Evolutionary conservation across 2,797 vertebrate genomes (phyloP).

Genomic region (Sebastes miniatus): DNA sequence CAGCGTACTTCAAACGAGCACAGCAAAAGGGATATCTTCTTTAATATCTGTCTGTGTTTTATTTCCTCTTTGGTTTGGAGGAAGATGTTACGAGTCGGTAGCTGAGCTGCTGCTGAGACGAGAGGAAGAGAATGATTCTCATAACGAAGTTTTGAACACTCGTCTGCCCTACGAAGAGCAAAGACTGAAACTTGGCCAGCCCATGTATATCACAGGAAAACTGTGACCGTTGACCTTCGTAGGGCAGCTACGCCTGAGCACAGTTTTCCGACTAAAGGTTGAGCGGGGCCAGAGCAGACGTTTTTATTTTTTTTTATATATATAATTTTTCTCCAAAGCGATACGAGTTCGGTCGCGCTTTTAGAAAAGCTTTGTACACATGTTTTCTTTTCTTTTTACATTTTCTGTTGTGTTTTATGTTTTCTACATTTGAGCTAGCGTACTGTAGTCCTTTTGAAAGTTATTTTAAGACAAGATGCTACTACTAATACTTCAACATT

Average conservation of each 20-base stretch:
- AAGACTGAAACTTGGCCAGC: background rate
- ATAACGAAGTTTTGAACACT: slow-evolving; percentile 15
- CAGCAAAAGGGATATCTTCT: slow-evolving; percentile 20
- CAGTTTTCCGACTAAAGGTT: slow-evolving; percentile 32
- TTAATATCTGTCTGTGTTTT: background rate
- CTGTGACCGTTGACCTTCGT: slow-evolving; percentile 7
- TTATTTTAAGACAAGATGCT: slow-evolving; percentile 64
- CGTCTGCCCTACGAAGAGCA: slow-evolving; percentile 12
- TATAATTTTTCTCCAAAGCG: background rate
- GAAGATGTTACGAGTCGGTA: background rate
- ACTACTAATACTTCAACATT: slow-evolving; percentile 75
- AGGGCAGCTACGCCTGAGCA: slow-evolving; percentile 35
- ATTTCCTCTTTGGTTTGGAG: slow-evolving; percentile 13
- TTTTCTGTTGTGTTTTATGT: slow-evolving; percentile 28
- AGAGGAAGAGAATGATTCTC: background rate
- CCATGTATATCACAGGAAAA: background rate
- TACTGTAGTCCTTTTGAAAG: slow-evolving; percentile 61
- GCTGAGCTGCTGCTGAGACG: background rate
- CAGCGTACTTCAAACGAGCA: background rate
- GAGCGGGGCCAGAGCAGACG: slow-evolving; percentile 33
- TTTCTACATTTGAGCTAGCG: slow-evolving; percentile 62
- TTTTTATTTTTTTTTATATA: background rate
- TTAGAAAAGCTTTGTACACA: slow-evolving; percentile 43
- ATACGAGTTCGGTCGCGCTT: slow-evolving; percentile 2
- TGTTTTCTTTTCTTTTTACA: slow-evolving; percentile 12